Evolutionary conservation across 2,797 vertebrate genomes (phyloP), one percentile per base, ranked within the genome.

Genomic region (Parambassis ranga): DNA sequence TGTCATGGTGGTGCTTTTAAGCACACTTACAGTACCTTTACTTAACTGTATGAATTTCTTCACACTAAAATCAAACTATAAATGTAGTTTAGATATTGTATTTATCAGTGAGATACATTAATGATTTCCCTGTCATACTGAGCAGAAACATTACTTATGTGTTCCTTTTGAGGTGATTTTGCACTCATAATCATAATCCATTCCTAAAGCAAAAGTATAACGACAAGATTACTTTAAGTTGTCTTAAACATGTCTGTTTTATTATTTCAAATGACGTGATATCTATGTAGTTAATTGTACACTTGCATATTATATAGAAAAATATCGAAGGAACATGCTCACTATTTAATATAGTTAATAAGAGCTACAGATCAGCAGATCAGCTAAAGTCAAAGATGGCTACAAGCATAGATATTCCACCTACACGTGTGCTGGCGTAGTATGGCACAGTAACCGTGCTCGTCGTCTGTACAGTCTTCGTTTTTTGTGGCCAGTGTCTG

Each of bases 341-440:
- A 82, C 65, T 78, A 77, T 82, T 72, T 78, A 65, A 69, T 37
- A 42, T 71, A 60, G 74, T 66, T 3, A 5, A 41, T 68, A 68
- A 67, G 35, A 62, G 42, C 79, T 71, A 71, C 75, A 65, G 38
- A 81, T 73, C 67, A 68, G 30, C 62, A 47, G 59, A 62, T 84
- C 84, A 84, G 80, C 86, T 86, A 38, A 84, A 82, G 58, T 80
- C 81, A 86, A 84, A 84, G 74, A 78, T 72, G 51, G 39, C 36
- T 72, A 58, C 79, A 82, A 82, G 76, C 75, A 43, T 79, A 63
- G 44, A 78, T 10, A 48, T 63, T 83, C 53, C 55, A 47, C 60
- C 67, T 69, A 41, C 65, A 26, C 68, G 59, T 65, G 26, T 33
- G 63, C 77, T 56, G 69, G 75, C 76, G 52, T 57, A 33, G 22